A percentile compares a stretch with the other conserved stretches of the same genome.
phyloP scores from a whole-genome alignment of 2,797 vertebrate genomes.

The Sciurus carolinensis region DNA sequence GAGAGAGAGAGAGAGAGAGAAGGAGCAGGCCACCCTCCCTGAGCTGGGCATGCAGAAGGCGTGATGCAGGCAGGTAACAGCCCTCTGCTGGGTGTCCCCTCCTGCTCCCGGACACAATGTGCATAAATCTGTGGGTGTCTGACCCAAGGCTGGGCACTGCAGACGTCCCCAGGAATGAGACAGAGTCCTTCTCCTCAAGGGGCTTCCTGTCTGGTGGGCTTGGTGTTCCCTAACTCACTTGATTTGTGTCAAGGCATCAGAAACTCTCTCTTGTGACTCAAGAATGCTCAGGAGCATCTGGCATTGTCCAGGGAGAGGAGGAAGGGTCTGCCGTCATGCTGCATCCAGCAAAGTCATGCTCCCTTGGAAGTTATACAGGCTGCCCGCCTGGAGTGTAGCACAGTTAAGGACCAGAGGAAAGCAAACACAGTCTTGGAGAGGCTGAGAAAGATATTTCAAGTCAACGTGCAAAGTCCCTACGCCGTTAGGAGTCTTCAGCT shows the following conservation, averaged over 20 bases:
- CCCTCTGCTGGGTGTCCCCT: too few relatives aligned
- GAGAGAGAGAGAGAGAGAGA: slow-evolving; percentile 51
- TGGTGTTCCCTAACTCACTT: not conserved
- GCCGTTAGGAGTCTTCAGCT: too few relatives aligned
- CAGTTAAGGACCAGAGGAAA: too few relatives aligned
- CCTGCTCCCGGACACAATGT: too few relatives aligned
- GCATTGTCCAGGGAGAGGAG: not conserved
- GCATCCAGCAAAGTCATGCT: not conserved
- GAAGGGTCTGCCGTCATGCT: too few relatives aligned
- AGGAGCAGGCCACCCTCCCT: too few relatives aligned
- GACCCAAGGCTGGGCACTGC: not conserved
- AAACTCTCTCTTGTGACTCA: not conserved
- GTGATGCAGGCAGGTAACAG: accelerated
- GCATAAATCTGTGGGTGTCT: not conserved
- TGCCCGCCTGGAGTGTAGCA: too few relatives aligned
- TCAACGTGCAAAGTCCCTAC: too few relatives aligned
- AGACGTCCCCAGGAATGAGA: not conserved
- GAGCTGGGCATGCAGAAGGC: not conserved
- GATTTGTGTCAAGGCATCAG: not conserved
- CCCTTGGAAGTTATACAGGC: not conserved
- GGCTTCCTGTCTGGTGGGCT: not conserved
- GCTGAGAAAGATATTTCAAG: too few relatives aligned
- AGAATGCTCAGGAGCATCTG: not conserved
- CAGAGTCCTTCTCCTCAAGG: not conserved
- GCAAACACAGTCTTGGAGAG: too few relatives aligned